phyloP scores from a whole-genome alignment of 2,888 invertebrate species.

The Hofmannophila pseudospretella region DNA sequence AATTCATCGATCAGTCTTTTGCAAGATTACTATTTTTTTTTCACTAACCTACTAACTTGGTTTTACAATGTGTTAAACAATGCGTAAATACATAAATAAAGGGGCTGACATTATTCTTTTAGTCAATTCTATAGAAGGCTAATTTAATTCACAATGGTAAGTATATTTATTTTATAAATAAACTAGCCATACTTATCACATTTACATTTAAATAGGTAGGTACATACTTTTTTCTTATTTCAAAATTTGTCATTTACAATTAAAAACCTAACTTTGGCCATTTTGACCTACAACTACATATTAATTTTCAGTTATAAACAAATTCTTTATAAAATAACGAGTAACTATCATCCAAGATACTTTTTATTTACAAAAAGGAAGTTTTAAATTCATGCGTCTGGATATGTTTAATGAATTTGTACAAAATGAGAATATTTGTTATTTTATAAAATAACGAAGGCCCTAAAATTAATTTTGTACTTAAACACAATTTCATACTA shows the following conservation, averaged over 20 bases:
- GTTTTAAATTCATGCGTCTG: constrained; percentile 1
- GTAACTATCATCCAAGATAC: background rate
- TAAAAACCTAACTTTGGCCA: constrained; percentile 40
- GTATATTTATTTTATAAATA: constrained; percentile 6
- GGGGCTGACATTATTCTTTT: background rate
- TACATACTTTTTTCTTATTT: constrained; percentile 13
- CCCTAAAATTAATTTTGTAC: constrained; percentile 32
- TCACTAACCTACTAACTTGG: constrained; percentile 30
- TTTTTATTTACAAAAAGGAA: background rate
- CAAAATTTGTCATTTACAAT: background rate
- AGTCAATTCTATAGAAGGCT: background rate
- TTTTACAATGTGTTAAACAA: constrained; percentile 4
- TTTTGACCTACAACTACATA: constrained; percentile 37
- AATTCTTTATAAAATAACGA: constrained; percentile 2
- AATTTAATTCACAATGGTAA: background rate
- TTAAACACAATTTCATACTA: constrained; percentile 17
- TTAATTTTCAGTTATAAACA: constrained; percentile 1
- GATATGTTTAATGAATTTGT: constrained; percentile 61
- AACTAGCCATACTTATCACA: constrained; percentile 10
- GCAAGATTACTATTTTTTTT: constrained; percentile 40
- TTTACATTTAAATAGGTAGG: constrained; percentile 8
- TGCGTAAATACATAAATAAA: constrained; percentile 3
- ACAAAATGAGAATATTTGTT: constrained; percentile 40
- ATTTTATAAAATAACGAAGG: constrained; percentile 16
- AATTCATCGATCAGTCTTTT: constrained; percentile 67